A percentile compares a stretch with the other conserved stretches of the same genome.
These are phyloP conservation scores for Ennomos fuscantarius DNA, from an alignment of 2,888 invertebrate genomes.

Conservation along the genomic window DNA sequence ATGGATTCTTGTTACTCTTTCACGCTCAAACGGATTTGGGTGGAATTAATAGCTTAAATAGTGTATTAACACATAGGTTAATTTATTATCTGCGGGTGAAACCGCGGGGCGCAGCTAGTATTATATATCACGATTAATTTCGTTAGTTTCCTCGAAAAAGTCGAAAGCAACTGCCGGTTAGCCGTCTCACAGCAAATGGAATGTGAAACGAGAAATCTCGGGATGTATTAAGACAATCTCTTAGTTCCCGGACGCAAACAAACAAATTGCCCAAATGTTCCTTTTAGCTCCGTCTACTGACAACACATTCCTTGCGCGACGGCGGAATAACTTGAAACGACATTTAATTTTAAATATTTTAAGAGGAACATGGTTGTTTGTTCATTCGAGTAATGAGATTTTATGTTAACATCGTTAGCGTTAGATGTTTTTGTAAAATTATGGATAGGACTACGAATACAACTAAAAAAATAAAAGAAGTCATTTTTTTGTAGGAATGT, in stretches of 20 bases:
- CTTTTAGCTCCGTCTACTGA: constrained; percentile 43
- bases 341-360: constrained; percentile 38
- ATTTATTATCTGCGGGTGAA: too few relatives aligned
- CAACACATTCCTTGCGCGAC: constrained; percentile 44
- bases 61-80: too few relatives aligned
- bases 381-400: constrained; percentile 18
- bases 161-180: constrained; percentile 34
- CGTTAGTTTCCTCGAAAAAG: constrained; percentile 29
- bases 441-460: too few relatives aligned
- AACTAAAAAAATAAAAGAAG: too few relatives aligned
- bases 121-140: constrained; percentile 30
- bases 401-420: constrained; percentile 3
- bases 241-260: constrained; percentile 60
- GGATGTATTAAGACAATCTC: constrained; percentile 62
- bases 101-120: too few relatives aligned
- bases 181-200: constrained; percentile 60
- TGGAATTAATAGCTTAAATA: too few relatives aligned
- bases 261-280: constrained; percentile 63
- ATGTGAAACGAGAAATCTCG: constrained; percentile 68
- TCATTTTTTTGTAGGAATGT: too few relatives aligned
- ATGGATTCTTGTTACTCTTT: too few relatives aligned
- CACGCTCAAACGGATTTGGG: too few relatives aligned
- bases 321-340: constrained; percentile 43
- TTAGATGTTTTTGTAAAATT: background rate
- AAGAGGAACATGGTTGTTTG: constrained; percentile 11